A percentile compares a stretch with the other conserved stretches of the same genome.
Evolutionary conservation across 2,888 invertebrate species (phyloP).

Genomic region (Limnephilus lunatus): DNA sequence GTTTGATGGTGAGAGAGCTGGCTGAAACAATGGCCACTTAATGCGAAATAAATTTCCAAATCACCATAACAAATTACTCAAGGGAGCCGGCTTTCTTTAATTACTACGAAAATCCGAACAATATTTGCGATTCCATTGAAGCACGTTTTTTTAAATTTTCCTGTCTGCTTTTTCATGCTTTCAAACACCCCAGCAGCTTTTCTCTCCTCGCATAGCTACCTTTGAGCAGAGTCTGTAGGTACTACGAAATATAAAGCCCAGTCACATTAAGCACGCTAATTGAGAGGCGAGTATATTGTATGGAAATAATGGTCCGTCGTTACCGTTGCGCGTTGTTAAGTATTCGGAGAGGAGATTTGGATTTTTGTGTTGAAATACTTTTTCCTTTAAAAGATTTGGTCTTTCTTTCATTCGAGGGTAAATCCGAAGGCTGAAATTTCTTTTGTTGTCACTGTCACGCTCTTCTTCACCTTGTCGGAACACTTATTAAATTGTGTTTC

Average conservation of each 20-base stretch:
- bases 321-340: background rate
- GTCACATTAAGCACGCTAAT: constrained; percentile 10
- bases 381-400: background rate
- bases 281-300: constrained; percentile 14
- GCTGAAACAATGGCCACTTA: constrained; percentile 53
- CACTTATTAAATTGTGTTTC: constrained; percentile 63
- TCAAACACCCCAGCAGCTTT: background rate
- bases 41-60: constrained; percentile 50
- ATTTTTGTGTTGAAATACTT: background rate
- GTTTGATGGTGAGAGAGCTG: constrained; percentile 36
- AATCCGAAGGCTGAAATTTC: background rate
- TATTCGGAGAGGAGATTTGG: background rate
- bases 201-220: background rate
- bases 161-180: constrained; percentile 2
- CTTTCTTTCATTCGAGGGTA: background rate
- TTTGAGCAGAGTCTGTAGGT: background rate
- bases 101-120: constrained; percentile 44
- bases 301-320: constrained; percentile 19
- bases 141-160: constrained; percentile 5
- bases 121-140: constrained; percentile 5
- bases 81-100: constrained; percentile 42
- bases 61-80: constrained; percentile 42
- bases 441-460: constrained; percentile 25
- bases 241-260: background rate
- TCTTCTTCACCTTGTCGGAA: constrained; percentile 31